Evolutionary conservation across 2,113 vertebrate species (phyloP).

Genomic region (Orycteropus afer): DNA sequence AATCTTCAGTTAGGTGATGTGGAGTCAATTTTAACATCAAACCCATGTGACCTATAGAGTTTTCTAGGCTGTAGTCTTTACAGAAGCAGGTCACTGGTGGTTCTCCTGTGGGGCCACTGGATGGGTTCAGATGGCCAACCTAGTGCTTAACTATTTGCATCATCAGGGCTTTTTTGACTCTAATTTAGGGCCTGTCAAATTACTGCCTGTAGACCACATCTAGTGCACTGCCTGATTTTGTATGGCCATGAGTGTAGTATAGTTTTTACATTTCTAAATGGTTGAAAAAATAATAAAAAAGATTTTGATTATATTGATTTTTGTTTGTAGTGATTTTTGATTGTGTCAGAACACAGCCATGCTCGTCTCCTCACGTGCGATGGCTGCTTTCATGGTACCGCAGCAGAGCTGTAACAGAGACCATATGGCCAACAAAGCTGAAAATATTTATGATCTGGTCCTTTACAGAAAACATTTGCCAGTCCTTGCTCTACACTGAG

Average conservation of each 20-base stretch:
- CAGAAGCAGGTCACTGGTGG: too few relatives aligned
- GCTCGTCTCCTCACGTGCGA: not conserved
- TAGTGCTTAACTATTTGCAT: too few relatives aligned
- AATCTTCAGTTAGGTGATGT: not conserved
- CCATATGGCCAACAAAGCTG: not conserved
- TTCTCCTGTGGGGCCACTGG: too few relatives aligned
- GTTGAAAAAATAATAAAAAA: conserved; percentile 17
- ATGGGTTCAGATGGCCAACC: too few relatives aligned
- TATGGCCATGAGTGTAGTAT: not conserved
- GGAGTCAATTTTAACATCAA: not conserved
- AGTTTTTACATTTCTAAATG: not conserved
- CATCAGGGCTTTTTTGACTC: not conserved
- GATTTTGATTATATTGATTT: not conserved
- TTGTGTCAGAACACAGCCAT: not conserved
- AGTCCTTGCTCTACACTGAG: not conserved
- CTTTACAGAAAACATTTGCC: not conserved
- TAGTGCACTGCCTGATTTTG: not conserved
- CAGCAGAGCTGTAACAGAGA: not conserved
- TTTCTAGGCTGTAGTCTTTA: not conserved
- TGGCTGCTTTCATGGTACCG: not conserved
- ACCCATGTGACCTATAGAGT: not conserved
- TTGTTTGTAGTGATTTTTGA: not conserved
- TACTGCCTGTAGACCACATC: not conserved
- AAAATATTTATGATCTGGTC: not conserved
- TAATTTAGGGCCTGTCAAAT: not conserved